phyloP scores from a whole-genome alignment of 2,113 vertebrate species.

The Pluvianellus socialis region DNA sequence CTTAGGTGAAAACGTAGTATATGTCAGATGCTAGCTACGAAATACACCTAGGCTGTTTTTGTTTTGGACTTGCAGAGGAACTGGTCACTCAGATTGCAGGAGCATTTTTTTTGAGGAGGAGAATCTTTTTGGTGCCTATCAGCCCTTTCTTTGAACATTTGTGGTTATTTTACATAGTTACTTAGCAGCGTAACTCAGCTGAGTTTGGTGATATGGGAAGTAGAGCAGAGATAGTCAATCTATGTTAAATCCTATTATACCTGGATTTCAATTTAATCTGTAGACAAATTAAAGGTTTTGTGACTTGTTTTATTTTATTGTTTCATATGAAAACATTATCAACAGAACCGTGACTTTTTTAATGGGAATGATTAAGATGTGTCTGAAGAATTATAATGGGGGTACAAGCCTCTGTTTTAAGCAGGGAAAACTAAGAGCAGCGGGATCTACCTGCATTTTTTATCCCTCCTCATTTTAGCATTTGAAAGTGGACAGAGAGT shows the following conservation, averaged over 20 bases:
- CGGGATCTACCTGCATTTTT: not conserved
- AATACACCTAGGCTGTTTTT: not conserved
- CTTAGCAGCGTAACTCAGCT: not conserved
- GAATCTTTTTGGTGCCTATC: not conserved
- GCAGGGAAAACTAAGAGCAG: not conserved
- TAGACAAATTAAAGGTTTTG: not conserved
- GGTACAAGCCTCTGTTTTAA: not conserved
- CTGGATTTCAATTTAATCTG: not conserved
- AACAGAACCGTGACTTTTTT: not conserved
- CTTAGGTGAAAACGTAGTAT: slow-evolving; percentile 35
- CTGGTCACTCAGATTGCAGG: not conserved
- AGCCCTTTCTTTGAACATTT: not conserved
- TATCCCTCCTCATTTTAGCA: not conserved
- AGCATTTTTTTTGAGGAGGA: not conserved
- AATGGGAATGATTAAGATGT: not conserved
- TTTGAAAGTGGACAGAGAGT: not conserved
- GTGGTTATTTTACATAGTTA: not conserved
- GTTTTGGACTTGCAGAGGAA: not conserved
- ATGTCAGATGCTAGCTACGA: not conserved
- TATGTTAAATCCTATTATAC: not conserved
- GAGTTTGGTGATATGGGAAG: not conserved
- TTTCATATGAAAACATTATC: not conserved
- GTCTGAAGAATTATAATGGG: not conserved
- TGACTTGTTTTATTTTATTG: not conserved
- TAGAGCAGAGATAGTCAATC: not conserved